These are phyloP conservation scores for Petrolisthes cinctipes DNA, from an alignment of 2,888 invertebrate species.

Conservation along the genomic window DNA sequence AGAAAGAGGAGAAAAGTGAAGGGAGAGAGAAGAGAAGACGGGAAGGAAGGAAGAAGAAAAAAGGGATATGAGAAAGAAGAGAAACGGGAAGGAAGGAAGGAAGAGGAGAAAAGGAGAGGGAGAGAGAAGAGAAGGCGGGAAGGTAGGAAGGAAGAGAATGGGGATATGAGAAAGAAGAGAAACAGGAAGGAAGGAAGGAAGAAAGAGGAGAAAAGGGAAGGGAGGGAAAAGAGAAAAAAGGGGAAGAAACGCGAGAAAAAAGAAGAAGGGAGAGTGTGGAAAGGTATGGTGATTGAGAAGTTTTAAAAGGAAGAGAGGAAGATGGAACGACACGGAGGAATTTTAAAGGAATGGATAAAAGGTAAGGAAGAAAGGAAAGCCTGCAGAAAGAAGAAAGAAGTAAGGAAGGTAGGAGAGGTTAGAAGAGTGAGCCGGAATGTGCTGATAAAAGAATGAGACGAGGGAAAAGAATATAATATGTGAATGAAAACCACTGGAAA, in stretches of 20 bases:
- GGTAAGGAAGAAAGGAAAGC: no score
- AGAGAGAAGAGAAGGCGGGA: not conserved
- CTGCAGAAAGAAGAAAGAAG: no score
- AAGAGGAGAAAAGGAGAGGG: not conserved
- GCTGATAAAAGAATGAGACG: no score
- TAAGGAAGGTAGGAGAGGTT: no score
- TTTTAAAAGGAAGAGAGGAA: no score
- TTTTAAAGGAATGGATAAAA: no score
- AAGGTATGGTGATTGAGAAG: no score
- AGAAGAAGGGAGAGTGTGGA: not conserved
- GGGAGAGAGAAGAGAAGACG: not conserved
- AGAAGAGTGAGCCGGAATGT: no score
- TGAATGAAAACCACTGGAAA: no score
- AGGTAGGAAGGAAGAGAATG: not conserved
- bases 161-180: not conserved
- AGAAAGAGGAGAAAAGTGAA: not conserved
- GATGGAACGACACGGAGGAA: no score
- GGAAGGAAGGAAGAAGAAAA: not conserved
- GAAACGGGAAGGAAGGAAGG: not conserved
- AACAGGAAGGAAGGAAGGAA: not conserved
- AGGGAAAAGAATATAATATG: no score
- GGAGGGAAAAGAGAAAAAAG: not conserved
- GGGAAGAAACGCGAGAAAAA: not conserved
- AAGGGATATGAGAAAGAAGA: no score
- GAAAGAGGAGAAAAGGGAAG: not conserved